phyloP scores from a whole-genome alignment of 35 echinoderm and acorn worm species.

The Eucidaris tribuloides region DNA sequence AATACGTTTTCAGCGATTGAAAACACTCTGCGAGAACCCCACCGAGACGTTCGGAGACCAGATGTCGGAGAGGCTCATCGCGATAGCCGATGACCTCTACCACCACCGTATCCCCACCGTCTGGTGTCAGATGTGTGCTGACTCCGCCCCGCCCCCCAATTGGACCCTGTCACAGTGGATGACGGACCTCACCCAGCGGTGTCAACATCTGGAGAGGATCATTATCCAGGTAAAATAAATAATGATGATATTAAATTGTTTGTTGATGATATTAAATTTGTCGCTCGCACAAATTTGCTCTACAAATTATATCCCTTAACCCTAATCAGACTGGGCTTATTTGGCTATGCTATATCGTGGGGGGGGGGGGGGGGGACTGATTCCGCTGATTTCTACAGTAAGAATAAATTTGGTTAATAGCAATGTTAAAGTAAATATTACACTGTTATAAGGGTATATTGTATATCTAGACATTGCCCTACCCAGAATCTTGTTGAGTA shows the following conservation, averaged over 20 bases:
- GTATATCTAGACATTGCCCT: too few species aligned
- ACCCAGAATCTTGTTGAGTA: too few species aligned
- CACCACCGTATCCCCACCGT: conserved; percentile 78
- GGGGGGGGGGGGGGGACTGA: too few species aligned
- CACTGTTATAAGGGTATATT: too few species aligned
- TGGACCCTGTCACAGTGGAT: conserved; percentile 90
- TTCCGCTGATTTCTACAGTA: neutral
- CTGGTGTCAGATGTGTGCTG: conserved; percentile 82
- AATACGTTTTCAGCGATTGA: conserved; percentile 61
- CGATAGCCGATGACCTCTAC: conserved; percentile 82
- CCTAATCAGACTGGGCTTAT: too few species aligned
- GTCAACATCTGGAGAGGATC: conserved; percentile 93
- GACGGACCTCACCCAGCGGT: conserved; percentile 68
- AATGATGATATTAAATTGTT: too few species aligned
- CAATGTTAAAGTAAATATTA: too few species aligned
- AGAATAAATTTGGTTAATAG: neutral
- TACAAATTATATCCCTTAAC: too few species aligned
- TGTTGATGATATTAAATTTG: too few species aligned
- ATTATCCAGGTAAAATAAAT: conserved; percentile 69
- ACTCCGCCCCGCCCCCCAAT: conserved; percentile 90
- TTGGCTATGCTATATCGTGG: too few species aligned
- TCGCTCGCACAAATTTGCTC: too few species aligned
- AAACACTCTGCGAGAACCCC: conserved; percentile 85
- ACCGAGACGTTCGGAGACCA: conserved; percentile 85
- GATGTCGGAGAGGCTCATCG: conserved; percentile 80